Evolutionary conservation across 2,888 invertebrate genomes (phyloP).

Genomic region (Dryococelus australis): DNA sequence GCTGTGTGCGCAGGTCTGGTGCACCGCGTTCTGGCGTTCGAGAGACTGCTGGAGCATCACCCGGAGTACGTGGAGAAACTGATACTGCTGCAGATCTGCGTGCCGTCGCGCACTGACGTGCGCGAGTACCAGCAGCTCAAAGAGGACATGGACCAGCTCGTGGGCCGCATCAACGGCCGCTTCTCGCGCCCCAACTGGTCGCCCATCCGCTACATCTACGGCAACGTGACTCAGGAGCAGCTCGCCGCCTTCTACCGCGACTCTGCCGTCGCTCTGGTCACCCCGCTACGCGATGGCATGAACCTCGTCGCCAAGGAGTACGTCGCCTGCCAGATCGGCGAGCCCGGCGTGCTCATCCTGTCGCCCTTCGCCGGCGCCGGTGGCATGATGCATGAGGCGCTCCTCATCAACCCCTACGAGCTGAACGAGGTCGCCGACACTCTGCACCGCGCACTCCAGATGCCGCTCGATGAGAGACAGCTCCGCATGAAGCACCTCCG

Average conservation of each 20-base stretch:
- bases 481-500: conserved; percentile 58
- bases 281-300: conserved; percentile 89
- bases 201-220: conserved; percentile 88
- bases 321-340: conserved; percentile 89
- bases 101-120: conserved; percentile 90
- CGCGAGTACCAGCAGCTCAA: conserved; percentile 90
- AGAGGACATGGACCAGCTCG: conserved; percentile 89
- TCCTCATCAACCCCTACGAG: conserved; percentile 90
- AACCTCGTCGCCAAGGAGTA: conserved; percentile 93
- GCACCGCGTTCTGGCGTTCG: conserved; percentile 83
- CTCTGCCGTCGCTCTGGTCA: conserved; percentile 85
- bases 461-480: conserved; percentile 58
- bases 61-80: conserved; percentile 85
- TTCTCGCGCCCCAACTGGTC: conserved; percentile 94
- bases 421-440: conserved; percentile 87
- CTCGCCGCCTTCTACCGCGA: conserved; percentile 87
- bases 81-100: conserved; percentile 82
- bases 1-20: conserved; percentile 65
- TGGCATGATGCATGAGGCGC: conserved; percentile 92
- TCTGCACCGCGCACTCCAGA: conserved; percentile 68
- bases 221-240: conserved; percentile 86
- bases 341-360: conserved; percentile 85
- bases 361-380: conserved; percentile 93
- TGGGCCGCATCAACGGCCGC: conserved; percentile 86
- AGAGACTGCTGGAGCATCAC: conserved; percentile 79